A percentile compares a stretch with the other conserved stretches of the same genome.
Conservation (phyloP, 2,113 vertebrate genomes). For the Lepisosteus osseus region DNA sequence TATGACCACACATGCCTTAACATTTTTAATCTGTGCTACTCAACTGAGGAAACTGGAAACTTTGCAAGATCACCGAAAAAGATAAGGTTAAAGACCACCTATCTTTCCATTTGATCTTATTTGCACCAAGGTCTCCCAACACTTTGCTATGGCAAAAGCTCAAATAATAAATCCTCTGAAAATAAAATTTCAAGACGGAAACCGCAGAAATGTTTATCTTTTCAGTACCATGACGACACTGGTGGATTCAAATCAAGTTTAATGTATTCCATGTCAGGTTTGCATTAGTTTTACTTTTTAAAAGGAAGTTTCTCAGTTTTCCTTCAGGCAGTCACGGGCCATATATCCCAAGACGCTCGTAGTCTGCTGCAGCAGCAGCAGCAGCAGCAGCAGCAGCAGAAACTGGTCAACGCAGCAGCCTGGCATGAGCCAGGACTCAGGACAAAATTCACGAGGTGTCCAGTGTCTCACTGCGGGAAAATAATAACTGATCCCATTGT, state of each 20-base stretch:
- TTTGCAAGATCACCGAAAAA: slow-evolving; percentile 9
- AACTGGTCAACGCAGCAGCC: no score
- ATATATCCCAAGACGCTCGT: no score
- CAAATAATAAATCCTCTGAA: slow-evolving; percentile 19
- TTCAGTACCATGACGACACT: slow-evolving; percentile 3
- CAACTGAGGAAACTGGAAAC: slow-evolving; percentile 16
- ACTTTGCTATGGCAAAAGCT: slow-evolving; percentile 11
- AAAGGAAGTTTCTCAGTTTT: slow-evolving; percentile 3
- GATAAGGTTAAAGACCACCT: slow-evolving; percentile 3
- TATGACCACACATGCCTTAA: slow-evolving; percentile 8
- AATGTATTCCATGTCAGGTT: slow-evolving; percentile 13
- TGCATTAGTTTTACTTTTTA: neutral
- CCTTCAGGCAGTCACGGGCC: neutral
- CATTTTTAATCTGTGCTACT: slow-evolving; percentile 7
- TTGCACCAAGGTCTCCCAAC: slow-evolving; percentile 5
- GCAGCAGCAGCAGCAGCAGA: no score
- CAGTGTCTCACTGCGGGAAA: no score
- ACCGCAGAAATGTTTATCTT: neutral
- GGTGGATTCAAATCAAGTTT: neutral
- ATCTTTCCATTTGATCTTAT: slow-evolving; percentile 14
- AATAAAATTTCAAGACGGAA: neutral
- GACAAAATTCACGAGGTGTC: no score
- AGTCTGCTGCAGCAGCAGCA: no score
- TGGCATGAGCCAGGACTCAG: no score
- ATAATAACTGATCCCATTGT: no score